Evolutionary conservation across 2,113 vertebrate genomes (phyloP).

Genomic region (Lamprologus ornatipinnis): DNA sequence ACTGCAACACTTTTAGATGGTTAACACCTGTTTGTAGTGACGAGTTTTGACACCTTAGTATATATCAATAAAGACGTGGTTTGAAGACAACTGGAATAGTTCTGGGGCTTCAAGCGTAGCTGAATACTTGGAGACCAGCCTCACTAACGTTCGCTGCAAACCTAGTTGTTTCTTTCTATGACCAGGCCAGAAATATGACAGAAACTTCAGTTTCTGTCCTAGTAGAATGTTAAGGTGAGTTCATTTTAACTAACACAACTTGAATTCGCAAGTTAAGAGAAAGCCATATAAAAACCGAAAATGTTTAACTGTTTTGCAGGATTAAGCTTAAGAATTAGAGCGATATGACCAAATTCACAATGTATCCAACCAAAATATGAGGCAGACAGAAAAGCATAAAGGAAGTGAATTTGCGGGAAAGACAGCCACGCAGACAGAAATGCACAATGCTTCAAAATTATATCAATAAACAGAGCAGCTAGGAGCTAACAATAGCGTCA

Average conservation of each 20-base stretch:
- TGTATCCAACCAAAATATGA: neutral
- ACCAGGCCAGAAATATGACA: neutral
- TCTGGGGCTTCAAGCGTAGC: neutral
- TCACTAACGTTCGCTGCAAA: neutral
- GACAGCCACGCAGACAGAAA: constrained; percentile 14
- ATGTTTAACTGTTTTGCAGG: neutral
- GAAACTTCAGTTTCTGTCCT: neutral
- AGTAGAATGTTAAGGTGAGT: neutral
- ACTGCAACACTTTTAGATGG: neutral
- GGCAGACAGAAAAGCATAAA: neutral
- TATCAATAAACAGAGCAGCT: constrained; percentile 54
- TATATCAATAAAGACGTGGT: neutral
- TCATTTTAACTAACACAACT: neutral
- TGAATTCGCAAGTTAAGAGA: neutral
- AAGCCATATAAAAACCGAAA: neutral
- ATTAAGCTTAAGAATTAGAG: neutral
- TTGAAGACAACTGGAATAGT: neutral
- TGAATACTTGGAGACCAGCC: neutral
- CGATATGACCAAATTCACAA: neutral
- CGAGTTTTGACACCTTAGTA: neutral
- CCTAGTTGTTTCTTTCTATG: neutral
- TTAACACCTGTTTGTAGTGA: neutral
- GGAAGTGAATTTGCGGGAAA: constrained; percentile 15
- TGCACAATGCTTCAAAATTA: constrained; percentile 33
- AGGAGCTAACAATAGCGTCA: constrained; percentile 43